A percentile compares a stretch with the other conserved stretches of the same genome.
These are phyloP conservation scores for Eulithis testata DNA, from an alignment of 2,888 invertebrate species.

Conservation along the genomic window DNA sequence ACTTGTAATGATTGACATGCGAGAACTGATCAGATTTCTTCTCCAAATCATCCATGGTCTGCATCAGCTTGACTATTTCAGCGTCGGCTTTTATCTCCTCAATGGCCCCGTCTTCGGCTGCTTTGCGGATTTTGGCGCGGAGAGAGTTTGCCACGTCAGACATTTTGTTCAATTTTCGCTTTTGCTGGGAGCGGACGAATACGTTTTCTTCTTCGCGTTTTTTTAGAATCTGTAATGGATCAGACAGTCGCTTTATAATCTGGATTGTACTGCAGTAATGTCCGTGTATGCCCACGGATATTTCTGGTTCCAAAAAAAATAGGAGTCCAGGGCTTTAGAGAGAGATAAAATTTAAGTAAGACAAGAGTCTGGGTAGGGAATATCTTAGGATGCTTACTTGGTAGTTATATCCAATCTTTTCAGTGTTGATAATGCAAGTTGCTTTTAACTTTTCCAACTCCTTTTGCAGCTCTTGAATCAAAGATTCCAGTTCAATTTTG, in stretches of 20 bases:
- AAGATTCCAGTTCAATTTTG: slow-evolving; percentile 88
- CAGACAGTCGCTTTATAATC: not conserved
- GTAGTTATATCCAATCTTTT: slow-evolving; percentile 96
- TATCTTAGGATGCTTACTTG: slow-evolving; percentile 71
- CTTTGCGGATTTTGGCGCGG: slow-evolving; percentile 86
- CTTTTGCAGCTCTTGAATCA: slow-evolving; percentile 90
- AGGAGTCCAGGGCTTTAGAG: too few species aligned
- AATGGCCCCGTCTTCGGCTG: slow-evolving; percentile 86
- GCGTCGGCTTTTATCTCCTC: slow-evolving; percentile 88
- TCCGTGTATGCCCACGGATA: too few species aligned
- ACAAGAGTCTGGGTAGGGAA: not conserved
- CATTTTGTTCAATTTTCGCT: slow-evolving; percentile 90
- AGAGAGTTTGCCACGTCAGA: slow-evolving; percentile 88
- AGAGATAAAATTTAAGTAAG: too few species aligned
- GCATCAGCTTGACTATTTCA: slow-evolving; percentile 88
- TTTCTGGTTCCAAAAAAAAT: too few species aligned
- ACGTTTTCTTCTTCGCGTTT: slow-evolving; percentile 95
- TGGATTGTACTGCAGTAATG: too few species aligned
- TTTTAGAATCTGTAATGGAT: slow-evolving; percentile 86
- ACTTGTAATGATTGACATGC: slow-evolving; percentile 86
- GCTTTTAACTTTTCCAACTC: slow-evolving; percentile 92
- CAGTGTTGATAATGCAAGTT: slow-evolving; percentile 92
- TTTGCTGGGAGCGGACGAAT: slow-evolving; percentile 91
- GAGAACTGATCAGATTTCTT: slow-evolving; percentile 88
- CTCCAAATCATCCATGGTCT: slow-evolving; percentile 88